Base-by-base conservation (phyloP, 2,888 invertebrate species). In the Drosophila infuscata region DNA sequence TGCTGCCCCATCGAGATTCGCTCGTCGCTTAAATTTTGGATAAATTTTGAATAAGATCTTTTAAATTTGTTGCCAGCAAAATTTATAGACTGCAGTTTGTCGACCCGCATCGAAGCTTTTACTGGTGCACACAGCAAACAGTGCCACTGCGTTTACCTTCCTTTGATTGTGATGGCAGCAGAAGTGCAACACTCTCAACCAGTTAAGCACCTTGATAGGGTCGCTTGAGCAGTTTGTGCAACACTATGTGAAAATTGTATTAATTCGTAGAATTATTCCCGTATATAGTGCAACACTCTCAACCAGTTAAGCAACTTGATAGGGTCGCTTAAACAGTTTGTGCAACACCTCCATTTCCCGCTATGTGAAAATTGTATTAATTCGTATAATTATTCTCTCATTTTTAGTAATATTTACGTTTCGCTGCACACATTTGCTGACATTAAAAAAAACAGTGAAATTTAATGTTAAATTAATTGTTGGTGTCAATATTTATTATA, bases 101-200 rank as follows among this genome's bases (percentile, higher is more conserved):
- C 61, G 67, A 65, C 79, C 72, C 60, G 59, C 76, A 68, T 66
- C 48, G 48, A 29, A 57, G 53, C 59, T 51, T 41, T 20, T 30
- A 20, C n/a, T 15, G 49, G 17, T 29, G 63, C 52, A 58, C 60
- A 65, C 32, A 12, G 62, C 74, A 83, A 86, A 77, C 79, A 77
- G 48, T 29, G 68, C 70, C 29, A 56, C 69, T 49, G 58, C 69
- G 72, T 84, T 87, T 81, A 84, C 85, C 76, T 81, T 70, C 52
- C 81, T 65, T 60, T 79, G 73, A 73, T 77, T 84, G 67, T 77
- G 82, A 64, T 73, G 84, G 60, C 60, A 74, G 51, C 77, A 74
- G 69, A 83, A 77, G 82, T 79, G 84, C 84, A 83, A 82, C 74
- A 79, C 64, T 64, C 62, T 72, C 58, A 51, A 72, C 38, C 60